Percentiles rank a stretch among this genome's conserved stretches.
phyloP scores from a whole-genome alignment of 2,888 invertebrate genomes.

The Chrysolina haemoptera region DNA sequence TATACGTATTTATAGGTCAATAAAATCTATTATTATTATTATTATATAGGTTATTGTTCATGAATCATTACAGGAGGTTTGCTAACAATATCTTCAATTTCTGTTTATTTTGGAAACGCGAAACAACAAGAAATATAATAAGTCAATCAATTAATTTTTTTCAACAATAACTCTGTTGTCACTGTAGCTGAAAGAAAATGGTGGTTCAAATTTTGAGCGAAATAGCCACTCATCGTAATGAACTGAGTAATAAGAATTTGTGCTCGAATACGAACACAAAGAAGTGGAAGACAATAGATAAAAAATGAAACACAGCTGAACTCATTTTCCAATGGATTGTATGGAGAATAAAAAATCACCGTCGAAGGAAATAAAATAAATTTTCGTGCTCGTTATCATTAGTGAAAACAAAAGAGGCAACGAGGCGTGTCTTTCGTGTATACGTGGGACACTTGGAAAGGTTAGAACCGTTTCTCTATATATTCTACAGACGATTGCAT shows the following conservation, averaged over 20 bases:
- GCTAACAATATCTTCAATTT: too few species aligned
- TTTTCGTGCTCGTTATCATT: slow-evolving; percentile 5
- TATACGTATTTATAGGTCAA: too few species aligned
- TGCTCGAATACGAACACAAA: not conserved
- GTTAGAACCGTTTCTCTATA: not conserved
- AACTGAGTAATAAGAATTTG: not conserved
- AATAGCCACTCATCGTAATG: slow-evolving; percentile 1
- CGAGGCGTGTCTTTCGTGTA: not conserved
- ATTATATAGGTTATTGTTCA: too few species aligned
- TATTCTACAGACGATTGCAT: too few species aligned
- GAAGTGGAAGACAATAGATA: not conserved
- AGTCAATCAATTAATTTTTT: not conserved
- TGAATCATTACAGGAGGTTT: too few species aligned
- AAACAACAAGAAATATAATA: not conserved
- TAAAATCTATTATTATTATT: too few species aligned
- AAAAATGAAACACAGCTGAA: not conserved
- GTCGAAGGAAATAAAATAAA: not conserved
- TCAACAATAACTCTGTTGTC: not conserved
- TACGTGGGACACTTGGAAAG: not conserved
- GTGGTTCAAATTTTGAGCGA: not conserved
- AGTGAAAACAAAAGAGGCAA: not conserved
- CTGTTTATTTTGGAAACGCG: too few species aligned
- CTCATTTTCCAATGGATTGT: not conserved
- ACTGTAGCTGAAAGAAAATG: not conserved
- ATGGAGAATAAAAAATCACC: not conserved